Base-by-base conservation (phyloP, 2,888 invertebrate species). In the Drosophila rellima region DNA sequence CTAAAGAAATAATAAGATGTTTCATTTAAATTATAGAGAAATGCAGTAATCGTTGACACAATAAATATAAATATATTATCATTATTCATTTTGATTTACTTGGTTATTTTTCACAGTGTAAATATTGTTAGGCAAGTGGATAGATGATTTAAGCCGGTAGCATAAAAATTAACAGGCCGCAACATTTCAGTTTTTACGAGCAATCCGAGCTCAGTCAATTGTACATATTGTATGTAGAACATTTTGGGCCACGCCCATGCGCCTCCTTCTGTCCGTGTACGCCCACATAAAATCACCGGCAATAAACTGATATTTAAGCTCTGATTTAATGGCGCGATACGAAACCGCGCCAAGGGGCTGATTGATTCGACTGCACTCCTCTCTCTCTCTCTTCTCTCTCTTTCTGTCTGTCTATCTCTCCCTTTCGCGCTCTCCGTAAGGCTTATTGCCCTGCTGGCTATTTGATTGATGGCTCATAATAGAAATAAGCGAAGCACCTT, bases 261-360 rank as follows among this genome's bases (percentile, higher is more conserved):
- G 15, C 33, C 42, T 6, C 31, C 0, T 15, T 10, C 31, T 20
- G 33, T 42, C 18, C 48, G 40, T 47, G 26, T 26, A 47, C n/a
- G 45, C 17, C 23, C 40, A 56, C 48, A 61, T 44, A 75, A 78
- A 78, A 75, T 78, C 74, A 77, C 56, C 54, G 63, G 69, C 74
- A 64, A 73, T 75, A 78, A 78, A 75, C 64, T 75, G 78, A 75
- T 75, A 78, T 75, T 75, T 75, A 75, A 75, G 75, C 75, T 69
- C 63, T 78, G 75, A 78, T 75, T 75, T 75, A 78, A 75, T 75
- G 69, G 78, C 69, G 52, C 56, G 74, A 75, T 75, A 75, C 60
- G 64, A 55, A 68, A 57, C 64, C 60, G 45, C 60, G 60, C 57
- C 74, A 51, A 61, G 60, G 75, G 69, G 57, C 74, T 75, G 78